Evolutionary conservation across 2,113 vertebrate species (phyloP).

Genomic region (Plotosus lineatus): DNA sequence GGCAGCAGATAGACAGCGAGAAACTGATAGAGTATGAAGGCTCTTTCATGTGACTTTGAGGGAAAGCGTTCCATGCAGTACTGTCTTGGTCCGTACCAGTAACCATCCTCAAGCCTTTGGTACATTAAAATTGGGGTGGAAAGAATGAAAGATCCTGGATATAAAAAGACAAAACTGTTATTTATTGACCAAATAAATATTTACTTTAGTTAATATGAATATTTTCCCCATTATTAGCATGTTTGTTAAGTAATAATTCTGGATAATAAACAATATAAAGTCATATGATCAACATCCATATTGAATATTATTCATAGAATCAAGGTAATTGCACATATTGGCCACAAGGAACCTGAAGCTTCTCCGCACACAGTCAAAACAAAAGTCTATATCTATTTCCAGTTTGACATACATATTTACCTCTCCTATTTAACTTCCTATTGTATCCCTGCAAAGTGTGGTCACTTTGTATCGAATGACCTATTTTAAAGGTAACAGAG

Average conservation of each 20-base stretch:
- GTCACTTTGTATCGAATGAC: too few species aligned
- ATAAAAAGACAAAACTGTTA: not conserved
- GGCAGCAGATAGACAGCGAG: conserved; percentile 78
- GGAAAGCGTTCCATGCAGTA: conserved; percentile 81
- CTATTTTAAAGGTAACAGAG: too few species aligned
- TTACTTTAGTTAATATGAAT: not conserved
- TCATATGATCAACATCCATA: not conserved
- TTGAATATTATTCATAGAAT: not conserved
- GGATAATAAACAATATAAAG: not conserved
- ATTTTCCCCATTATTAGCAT: not conserved
- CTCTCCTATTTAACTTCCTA: too few species aligned
- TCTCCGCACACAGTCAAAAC: too few species aligned
- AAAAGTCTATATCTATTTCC: too few species aligned
- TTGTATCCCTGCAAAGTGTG: too few species aligned
- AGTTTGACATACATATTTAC: too few species aligned
- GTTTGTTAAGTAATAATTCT: not conserved
- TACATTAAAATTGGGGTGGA: conserved; percentile 78
- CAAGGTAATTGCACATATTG: not conserved
- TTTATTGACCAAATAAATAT: not conserved
- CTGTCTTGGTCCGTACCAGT: conserved; percentile 78
- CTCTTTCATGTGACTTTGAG: conserved; percentile 75
- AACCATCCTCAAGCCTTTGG: conserved; percentile 77
- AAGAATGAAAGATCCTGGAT: conserved; percentile 77
- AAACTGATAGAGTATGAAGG: conserved; percentile 81
- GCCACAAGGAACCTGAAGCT: not conserved